phyloP scores from a whole-genome alignment of 2,797 vertebrate species.

The Acanthurus tractus region DNA sequence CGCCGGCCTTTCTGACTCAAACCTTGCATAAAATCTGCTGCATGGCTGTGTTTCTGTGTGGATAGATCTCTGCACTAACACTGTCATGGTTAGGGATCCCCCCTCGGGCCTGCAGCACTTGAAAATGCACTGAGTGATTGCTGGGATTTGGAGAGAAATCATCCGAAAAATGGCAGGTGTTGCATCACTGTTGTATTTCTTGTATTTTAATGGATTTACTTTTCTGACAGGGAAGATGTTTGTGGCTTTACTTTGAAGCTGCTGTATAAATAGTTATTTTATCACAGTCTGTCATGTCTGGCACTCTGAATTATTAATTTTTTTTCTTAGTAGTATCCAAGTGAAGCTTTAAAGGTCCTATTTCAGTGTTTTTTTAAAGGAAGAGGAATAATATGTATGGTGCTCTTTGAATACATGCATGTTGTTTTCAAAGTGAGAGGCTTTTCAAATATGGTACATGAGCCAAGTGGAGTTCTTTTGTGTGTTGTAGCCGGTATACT shows the following conservation, averaged over 20 bases:
- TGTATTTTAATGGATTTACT: slow-evolving; percentile 58
- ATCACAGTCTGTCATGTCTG: slow-evolving; percentile 48
- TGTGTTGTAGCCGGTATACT: neutral
- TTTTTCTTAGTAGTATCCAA: slow-evolving; percentile 29
- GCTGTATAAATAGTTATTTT: slow-evolving; percentile 46
- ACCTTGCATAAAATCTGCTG: slow-evolving; percentile 60
- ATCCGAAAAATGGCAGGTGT: slow-evolving; percentile 59
- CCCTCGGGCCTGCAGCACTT: slow-evolving; percentile 46
- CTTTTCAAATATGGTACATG: slow-evolving; percentile 20
- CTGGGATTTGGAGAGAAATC: slow-evolving; percentile 44
- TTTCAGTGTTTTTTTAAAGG: slow-evolving; percentile 33
- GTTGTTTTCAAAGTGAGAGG: slow-evolving; percentile 6
- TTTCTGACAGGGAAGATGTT: slow-evolving; percentile 43
- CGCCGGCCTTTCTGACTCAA: slow-evolving; percentile 43
- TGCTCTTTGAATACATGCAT: slow-evolving; percentile 40
- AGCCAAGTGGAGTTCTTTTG: neutral
- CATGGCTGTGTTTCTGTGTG: slow-evolving; percentile 37
- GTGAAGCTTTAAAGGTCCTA: slow-evolving; percentile 43
- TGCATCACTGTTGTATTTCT: slow-evolving; percentile 56
- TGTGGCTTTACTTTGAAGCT: slow-evolving; percentile 54
- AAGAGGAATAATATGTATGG: slow-evolving; percentile 21
- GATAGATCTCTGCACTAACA: slow-evolving; percentile 54
- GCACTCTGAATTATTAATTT: slow-evolving; percentile 58
- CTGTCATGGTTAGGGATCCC: slow-evolving; percentile 60
- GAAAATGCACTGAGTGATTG: slow-evolving; percentile 42